These are phyloP conservation scores for Lithobates sylvaticus DNA, from an alignment of 2,797 vertebrate species.

Conservation along the genomic window DNA sequence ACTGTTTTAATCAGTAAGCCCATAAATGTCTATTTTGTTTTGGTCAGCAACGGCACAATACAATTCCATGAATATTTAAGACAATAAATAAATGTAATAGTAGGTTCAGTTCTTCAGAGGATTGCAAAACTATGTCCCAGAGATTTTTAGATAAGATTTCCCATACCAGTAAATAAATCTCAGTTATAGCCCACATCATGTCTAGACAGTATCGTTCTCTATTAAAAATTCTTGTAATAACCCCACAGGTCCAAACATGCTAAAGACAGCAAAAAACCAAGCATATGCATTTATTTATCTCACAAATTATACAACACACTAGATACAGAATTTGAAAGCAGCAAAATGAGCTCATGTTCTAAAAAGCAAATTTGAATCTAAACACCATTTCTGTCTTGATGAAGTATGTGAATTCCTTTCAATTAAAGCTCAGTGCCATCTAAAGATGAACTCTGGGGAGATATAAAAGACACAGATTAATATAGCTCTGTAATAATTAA, in stretches of 20 bases:
- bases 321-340: background rate
- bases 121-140: background rate
- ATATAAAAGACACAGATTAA: no score
- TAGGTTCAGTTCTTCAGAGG: background rate
- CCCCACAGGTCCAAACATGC: conserved; percentile 29
- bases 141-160: background rate
- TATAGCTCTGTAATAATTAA: background rate
- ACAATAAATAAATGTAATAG: background rate
- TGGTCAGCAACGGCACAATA: background rate
- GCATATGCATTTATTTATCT: background rate
- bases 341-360: background rate
- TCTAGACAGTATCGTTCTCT: conserved; percentile 15
- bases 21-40: background rate
- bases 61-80: no score
- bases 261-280: background rate
- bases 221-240: conserved; percentile 42
- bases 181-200: conserved; percentile 11
- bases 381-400: no score
- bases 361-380: no score
- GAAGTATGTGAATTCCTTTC: background rate
- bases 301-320: background rate
- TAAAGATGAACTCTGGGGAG: no score
- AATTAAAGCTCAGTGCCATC: no score
- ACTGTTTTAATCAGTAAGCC: no score
- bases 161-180: background rate